phyloP scores from a whole-genome alignment of 2,888 invertebrate genomes.

The Zeuzera pyrina region DNA sequence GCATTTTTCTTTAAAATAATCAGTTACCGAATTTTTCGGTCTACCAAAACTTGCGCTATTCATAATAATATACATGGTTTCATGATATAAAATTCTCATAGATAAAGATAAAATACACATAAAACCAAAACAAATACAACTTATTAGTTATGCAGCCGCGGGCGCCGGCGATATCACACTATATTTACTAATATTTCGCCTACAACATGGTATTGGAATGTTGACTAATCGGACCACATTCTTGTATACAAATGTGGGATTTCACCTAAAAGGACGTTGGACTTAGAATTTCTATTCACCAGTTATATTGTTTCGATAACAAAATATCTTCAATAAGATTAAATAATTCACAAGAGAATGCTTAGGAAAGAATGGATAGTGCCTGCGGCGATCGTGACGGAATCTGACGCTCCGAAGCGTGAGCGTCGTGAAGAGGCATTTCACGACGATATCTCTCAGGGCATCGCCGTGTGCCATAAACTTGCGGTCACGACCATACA shows the following conservation, averaged over 20 bases:
- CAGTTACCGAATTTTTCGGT: neutral
- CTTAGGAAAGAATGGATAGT: conserved; percentile 26
- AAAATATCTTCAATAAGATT: too few relatives aligned
- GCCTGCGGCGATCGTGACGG: conserved; percentile 48
- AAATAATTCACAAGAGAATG: too few relatives aligned
- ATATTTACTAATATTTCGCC: conserved; percentile 62
- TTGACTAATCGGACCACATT: conserved; percentile 59
- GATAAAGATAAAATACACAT: neutral
- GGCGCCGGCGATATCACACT: conserved; percentile 44
- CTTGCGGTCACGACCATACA: conserved; percentile 64
- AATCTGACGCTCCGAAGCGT: conserved; percentile 40
- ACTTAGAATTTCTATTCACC: neutral
- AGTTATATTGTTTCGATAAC: too few relatives aligned
- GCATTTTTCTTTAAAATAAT: conserved; percentile 1
- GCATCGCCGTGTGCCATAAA: conserved; percentile 58
- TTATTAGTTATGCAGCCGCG: conserved; percentile 38
- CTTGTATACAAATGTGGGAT: conserved; percentile 54
- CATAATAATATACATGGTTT: neutral
- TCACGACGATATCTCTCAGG: conserved; percentile 61
- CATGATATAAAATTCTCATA: neutral
- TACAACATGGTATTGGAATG: conserved; percentile 43
- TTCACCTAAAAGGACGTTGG: conserved; percentile 19
- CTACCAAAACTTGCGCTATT: neutral
- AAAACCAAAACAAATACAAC: conserved; percentile 14
- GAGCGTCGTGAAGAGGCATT: conserved; percentile 65